A percentile compares a stretch with the other conserved stretches of the same genome.
phyloP scores from a whole-genome alignment of 1,140 invertebrate species.

The Megalopta genalis region DNA sequence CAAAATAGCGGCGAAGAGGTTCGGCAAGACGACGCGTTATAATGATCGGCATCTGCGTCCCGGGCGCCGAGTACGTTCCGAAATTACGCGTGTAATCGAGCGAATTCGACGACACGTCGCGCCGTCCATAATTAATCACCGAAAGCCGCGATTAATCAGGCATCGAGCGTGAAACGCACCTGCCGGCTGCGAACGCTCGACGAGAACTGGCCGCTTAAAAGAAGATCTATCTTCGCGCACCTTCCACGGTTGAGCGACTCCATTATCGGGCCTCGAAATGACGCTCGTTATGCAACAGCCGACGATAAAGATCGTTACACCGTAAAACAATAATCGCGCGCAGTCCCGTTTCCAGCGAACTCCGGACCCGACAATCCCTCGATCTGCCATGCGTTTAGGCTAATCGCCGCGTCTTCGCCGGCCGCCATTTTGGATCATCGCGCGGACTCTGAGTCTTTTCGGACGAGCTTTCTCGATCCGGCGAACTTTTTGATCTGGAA shows the following conservation, averaged over 20 bases:
- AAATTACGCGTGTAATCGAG: conserved; percentile 2
- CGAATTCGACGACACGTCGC: neutral
- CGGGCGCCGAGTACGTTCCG: neutral
- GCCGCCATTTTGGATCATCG: neutral
- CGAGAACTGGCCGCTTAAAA: conserved; percentile 15
- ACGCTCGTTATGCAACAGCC: neutral
- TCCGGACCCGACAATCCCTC: neutral
- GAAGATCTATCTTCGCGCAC: neutral
- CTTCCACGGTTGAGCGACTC: neutral
- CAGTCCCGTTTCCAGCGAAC: neutral
- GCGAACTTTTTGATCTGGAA: too few species aligned
- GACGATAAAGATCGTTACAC: neutral
- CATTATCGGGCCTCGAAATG: neutral
- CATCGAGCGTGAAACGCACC: conserved; percentile 30
- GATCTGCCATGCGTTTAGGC: neutral
- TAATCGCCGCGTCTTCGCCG: neutral
- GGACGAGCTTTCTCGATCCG: too few species aligned
- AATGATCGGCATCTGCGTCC: neutral
- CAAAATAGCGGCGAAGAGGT: neutral
- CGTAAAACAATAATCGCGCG: neutral
- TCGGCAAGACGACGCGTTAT: neutral
- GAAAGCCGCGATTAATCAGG: neutral
- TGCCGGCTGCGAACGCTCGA: conserved; percentile 25
- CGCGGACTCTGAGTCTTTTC: neutral
- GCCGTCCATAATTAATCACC: neutral